Base-by-base conservation (phyloP, 2,888 invertebrate species). In the Cinara cedri region DNA sequence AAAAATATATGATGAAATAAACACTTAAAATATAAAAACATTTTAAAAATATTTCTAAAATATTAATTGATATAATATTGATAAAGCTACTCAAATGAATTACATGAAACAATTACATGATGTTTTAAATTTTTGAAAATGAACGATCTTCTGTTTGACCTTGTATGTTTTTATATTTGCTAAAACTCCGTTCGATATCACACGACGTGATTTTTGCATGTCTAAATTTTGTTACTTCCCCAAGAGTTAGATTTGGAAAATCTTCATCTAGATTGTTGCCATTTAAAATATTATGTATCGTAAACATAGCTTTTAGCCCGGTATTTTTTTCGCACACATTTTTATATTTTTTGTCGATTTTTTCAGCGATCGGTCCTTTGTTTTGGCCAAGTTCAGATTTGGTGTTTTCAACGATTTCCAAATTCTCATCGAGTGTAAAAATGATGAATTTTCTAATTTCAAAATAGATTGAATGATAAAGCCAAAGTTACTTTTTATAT, bases 241-340 rank as follows among this genome's bases (percentile, higher is more conserved):
- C n/a, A n/a, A 34, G 62, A 62, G 34, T n/a, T 34, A 62, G n/a
- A 62, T n/a, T 62, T 9, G 16, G 34, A 13, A 62, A 62, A 62
- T 62, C 34, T 62, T 62, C 34, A 62, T 62, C 10, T 1, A 62
- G 1, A 34, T 34, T 62, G n/a, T 34, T 62, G 6, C 34, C 34
- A 34, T 62, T 62, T 34, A 62, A 62, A 62, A 9, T 62, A 42
- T 62, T 34, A 62, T 13, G 57, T 54, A 9, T 21, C 26, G 8
- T 60, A 60, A 11, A 62, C 9, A 62, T 62, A 62, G 34, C 3
- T 62, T 62, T 62, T 62, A 62, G 62, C 8, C 34, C 34, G 1
- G 16, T 16, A 62, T 62, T 62, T 34, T 57, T 57, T 62, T n/a
- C 10, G 34, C 34, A 4, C n/a, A 62, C 16, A n/a, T 16, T 62